A percentile compares a stretch with the other conserved stretches of the same genome.
phyloP scores from a whole-genome alignment of 2,888 invertebrate species.

The Mesoligia furuncula region DNA sequence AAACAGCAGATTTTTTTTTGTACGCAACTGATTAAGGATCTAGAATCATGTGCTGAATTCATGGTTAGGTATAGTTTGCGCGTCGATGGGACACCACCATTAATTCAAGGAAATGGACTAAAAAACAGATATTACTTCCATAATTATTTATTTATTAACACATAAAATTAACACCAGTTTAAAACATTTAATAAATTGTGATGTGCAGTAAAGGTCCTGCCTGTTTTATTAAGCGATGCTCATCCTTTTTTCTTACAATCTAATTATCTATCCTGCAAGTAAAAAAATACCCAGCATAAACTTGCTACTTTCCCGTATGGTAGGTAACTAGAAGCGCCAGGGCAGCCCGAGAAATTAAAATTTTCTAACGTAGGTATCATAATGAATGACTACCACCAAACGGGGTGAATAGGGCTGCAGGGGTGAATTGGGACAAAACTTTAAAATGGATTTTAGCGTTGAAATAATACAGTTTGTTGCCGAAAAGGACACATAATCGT shows the following conservation, averaged over 20 bases:
- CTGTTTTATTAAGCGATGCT: background rate
- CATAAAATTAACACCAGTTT: slow-evolving; percentile 19
- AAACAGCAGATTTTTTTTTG: too few species aligned
- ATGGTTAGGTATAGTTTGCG: too few species aligned
- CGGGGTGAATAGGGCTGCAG: too few species aligned
- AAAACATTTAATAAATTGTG: slow-evolving; percentile 13
- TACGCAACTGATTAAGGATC: too few species aligned
- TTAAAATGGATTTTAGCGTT: too few species aligned
- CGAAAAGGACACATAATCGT: too few species aligned
- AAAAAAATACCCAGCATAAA: background rate
- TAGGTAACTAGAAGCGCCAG: slow-evolving; percentile 22
- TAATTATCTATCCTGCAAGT: background rate
- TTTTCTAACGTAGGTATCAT: too few species aligned
- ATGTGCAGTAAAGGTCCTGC: background rate
- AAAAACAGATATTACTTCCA: slow-evolving; percentile 14
- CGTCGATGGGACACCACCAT: background rate
- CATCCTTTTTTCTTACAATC: background rate
- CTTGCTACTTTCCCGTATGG: background rate
- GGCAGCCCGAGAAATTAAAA: too few species aligned
- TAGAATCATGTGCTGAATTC: background rate
- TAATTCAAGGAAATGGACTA: background rate
- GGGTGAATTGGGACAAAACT: too few species aligned
- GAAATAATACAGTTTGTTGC: too few species aligned
- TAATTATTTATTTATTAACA: slow-evolving; percentile 44
- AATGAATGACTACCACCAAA: too few species aligned